A percentile compares a stretch with the other conserved stretches of the same genome.
These are phyloP conservation scores for Serinus canaria DNA, from an alignment of 2,113 vertebrate species.

Conservation along the genomic window DNA sequence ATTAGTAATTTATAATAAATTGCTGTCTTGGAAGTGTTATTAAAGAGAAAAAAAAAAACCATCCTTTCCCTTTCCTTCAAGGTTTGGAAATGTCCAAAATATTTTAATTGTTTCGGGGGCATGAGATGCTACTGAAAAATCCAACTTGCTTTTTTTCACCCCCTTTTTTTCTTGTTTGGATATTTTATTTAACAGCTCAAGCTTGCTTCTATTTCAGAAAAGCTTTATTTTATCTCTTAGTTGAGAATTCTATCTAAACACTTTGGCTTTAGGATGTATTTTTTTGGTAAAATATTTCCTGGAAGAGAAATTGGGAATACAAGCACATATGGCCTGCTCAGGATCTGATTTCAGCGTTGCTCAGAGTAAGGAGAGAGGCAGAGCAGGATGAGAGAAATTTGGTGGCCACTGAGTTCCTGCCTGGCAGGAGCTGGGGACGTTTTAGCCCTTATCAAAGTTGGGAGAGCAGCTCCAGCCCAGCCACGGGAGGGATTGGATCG, in stretches of 20 bases:
- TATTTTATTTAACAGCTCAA: constrained; percentile 19
- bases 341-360: constrained; percentile 59
- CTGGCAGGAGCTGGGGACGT: constrained; percentile 71
- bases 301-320: constrained; percentile 35
- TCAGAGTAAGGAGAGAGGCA: constrained; percentile 55
- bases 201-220: neutral
- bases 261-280: neutral
- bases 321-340: constrained; percentile 36
- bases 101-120: neutral
- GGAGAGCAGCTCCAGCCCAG: constrained; percentile 72
- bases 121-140: neutral
- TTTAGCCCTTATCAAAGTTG: constrained; percentile 82
- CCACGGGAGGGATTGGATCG: constrained; percentile 71
- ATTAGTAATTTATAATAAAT: neutral
- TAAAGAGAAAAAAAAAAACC: neutral
- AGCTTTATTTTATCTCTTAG: constrained; percentile 21
- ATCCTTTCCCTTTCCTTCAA: neutral
- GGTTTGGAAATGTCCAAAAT: neutral
- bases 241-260: constrained; percentile 8
- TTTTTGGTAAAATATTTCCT: neutral
- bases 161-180: neutral
- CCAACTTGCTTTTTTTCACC: neutral
- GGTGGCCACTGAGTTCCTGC: constrained; percentile 76
- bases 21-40: neutral
- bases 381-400: constrained; percentile 70